Evolutionary conservation across 1,140 invertebrate genomes (phyloP).

Genomic region (Tigriopus japonicus): DNA sequence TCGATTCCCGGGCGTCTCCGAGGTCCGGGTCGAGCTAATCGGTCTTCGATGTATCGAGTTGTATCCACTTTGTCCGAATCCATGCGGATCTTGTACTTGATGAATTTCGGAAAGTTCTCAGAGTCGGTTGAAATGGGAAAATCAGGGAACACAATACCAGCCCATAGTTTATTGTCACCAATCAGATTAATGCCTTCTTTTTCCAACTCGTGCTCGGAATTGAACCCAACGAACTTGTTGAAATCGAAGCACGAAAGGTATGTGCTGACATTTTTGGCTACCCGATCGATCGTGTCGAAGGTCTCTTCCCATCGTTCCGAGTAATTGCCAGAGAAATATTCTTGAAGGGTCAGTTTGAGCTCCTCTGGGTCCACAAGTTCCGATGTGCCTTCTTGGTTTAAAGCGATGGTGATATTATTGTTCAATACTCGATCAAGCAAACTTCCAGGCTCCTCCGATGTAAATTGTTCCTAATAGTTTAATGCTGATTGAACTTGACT

Average conservation of each 20-base stretch:
- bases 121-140: conserved; percentile 21
- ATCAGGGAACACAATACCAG: conserved; percentile 27
- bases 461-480: conserved; percentile 2
- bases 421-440: conserved; percentile 1
- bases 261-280: not conserved
- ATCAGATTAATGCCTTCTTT: conserved; percentile 22
- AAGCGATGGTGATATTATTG: not conserved
- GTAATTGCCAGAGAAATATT: not conserved
- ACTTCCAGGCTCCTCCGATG: conserved; percentile 18
- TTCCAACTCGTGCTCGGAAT: conserved; percentile 28
- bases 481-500: too few species aligned
- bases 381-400: not conserved
- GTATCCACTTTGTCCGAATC: conserved; percentile 35
- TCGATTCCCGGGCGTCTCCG: conserved; percentile 27
- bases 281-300: conserved; percentile 7
- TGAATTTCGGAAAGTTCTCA: conserved; percentile 26
- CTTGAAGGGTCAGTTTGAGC: not conserved
- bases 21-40: conserved; percentile 25
- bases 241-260: conserved; percentile 32
- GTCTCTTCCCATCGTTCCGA: not conserved
- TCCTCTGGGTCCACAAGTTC: not conserved
- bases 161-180: conserved; percentile 28
- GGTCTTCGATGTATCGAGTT: conserved; percentile 30
- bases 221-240: conserved; percentile 33
- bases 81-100: conserved; percentile 39